Evolutionary conservation across 2,797 vertebrate genomes (phyloP).

Genomic region (Cyclura pinguis): DNA sequence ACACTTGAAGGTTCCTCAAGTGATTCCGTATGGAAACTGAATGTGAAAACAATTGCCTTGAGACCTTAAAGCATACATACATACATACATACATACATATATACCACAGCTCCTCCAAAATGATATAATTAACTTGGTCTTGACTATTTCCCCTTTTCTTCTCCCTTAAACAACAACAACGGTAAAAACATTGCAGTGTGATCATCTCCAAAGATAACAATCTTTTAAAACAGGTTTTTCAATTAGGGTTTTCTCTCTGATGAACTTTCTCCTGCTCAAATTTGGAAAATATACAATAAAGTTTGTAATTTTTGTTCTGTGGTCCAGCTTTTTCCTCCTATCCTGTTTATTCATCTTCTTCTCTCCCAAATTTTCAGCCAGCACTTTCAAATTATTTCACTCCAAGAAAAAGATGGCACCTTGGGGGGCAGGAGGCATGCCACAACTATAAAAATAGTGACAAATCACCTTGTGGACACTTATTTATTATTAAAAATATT

Average conservation of each 20-base stretch:
- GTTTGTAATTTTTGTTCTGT: slow-evolving; percentile 18
- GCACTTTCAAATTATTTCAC: neutral
- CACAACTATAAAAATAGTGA: no score
- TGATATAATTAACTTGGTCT: no score
- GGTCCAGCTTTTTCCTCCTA: neutral
- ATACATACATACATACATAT: no score
- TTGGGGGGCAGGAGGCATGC: no score
- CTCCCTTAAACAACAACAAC: no score
- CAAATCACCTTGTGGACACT: no score
- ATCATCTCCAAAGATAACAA: neutral
- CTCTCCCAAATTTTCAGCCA: neutral
- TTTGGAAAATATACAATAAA: slow-evolving; percentile 25
- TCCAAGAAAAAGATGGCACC: neutral
- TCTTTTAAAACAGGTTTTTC: neutral
- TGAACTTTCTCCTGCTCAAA: neutral
- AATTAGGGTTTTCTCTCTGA: neutral
- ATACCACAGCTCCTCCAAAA: no score
- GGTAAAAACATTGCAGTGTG: neutral
- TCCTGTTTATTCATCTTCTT: neutral
- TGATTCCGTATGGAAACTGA: no score
- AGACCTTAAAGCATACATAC: no score
- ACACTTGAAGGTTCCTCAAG: no score
- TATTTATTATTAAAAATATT: no score
- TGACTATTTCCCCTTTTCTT: neutral
- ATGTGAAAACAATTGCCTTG: no score